Evolutionary conservation across 2,888 invertebrate species (phyloP).

Genomic region (Crematogaster levior): DNA sequence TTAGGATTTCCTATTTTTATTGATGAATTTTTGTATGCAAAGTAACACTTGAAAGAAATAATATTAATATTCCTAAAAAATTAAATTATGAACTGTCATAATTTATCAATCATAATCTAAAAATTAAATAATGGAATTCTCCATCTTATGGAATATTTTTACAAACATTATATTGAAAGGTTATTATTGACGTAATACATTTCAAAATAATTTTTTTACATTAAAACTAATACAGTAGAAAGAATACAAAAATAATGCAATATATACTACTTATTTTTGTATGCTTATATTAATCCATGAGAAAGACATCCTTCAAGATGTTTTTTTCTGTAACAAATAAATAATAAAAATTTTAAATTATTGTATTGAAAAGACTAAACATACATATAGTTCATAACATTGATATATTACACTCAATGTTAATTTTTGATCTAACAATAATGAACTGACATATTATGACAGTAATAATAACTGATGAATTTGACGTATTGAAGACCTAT

Average conservation of each 20-base stretch:
- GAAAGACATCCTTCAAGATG: not conserved
- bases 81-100: too few relatives aligned
- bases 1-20: constrained; percentile 4
- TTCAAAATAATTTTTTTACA: constrained; percentile 3
- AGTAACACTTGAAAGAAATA: not conserved
- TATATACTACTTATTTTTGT: not conserved
- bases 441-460: not conserved
- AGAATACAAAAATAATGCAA: not conserved
- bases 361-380: not conserved
- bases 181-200: not conserved
- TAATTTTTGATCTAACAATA: not conserved
- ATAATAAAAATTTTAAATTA: not conserved
- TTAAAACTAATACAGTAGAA: not conserved
- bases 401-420: not conserved
- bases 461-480: not conserved
- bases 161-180: too few relatives aligned
- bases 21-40: constrained; percentile 7
- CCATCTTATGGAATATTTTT: not conserved
- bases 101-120: constrained; percentile 4
- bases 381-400: not conserved
- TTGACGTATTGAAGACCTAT: not conserved
- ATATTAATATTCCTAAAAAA: constrained; percentile 19
- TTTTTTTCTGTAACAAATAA: not conserved
- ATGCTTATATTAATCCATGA: not conserved
- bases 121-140: not conserved